Base-by-base conservation (phyloP, 2,113 vertebrate species). In the Orycteropus afer region DNA sequence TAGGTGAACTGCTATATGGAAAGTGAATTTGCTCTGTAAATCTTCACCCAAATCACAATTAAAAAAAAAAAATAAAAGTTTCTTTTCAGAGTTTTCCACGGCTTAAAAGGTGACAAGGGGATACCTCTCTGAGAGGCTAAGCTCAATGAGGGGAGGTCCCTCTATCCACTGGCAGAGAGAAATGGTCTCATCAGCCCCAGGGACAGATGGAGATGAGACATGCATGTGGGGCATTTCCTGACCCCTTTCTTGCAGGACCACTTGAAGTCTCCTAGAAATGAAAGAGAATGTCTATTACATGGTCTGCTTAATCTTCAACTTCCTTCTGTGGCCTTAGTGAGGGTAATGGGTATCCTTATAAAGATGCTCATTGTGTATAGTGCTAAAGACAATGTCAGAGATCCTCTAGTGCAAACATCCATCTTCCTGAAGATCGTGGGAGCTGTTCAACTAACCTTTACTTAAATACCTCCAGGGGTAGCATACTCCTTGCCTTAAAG, bases 11-110 rank as follows among this genome's bases (percentile, higher is more conserved):
- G n/a, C n/a, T n/a, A n/a, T n/a, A n/a, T n/a, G n/a, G n/a, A n/a
- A n/a, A n/a, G n/a, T n/a, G n/a, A n/a, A n/a, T n/a, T n/a, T n/a
- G n/a, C n/a, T n/a, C n/a, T n/a, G n/a, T n/a, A n/a, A n/a, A n/a
- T n/a, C n/a, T n/a, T n/a, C n/a, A n/a, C n/a, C n/a, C n/a, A n/a
- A n/a, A n/a, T n/a, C n/a, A n/a, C n/a, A n/a, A n/a, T n/a, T n/a
- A n/a, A n/a, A n/a, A n/a, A n/a, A n/a, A n/a, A n/a, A n/a, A n/a
- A n/a, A n/a, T n/a, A n/a, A n/a, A 83, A 67, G 13, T 57, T 67
- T 57, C 51, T 83, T 83, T 94, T 53, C 49, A 76, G 34, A 53
- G 63, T 82, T 92, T 94, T 89, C 51, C 27, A 45, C 45, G 83
- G 40, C 59, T 69, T 88, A 32, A 49, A 27, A 93, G 37, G 13